phyloP scores from a whole-genome alignment of 2,113 vertebrate species.

The Gopherus evgoodei region DNA sequence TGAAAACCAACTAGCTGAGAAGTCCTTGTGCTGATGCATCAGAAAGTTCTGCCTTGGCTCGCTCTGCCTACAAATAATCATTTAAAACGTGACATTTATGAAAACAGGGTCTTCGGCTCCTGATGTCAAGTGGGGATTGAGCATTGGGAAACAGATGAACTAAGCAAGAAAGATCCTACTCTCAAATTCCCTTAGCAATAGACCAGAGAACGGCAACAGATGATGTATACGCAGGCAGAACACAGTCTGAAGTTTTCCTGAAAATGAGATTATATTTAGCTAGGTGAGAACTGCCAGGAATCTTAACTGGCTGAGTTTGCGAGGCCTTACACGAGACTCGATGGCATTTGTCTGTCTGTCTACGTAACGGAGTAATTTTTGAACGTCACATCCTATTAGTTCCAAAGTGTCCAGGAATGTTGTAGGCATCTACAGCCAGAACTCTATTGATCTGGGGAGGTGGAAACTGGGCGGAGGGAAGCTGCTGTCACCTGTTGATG shows the following conservation, averaged over 20 bases:
- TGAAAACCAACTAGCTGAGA: not conserved
- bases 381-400: not conserved
- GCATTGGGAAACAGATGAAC: not conserved
- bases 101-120: not conserved
- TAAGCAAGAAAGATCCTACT: accelerated
- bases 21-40: accelerated
- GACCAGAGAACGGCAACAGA: not conserved
- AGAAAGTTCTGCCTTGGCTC: not conserved
- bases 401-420: not conserved
- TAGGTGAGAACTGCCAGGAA: not conserved
- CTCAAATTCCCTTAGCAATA: accelerated
- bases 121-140: not conserved
- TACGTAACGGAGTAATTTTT: not conserved
- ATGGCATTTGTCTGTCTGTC: not conserved
- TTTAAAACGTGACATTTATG: accelerated
- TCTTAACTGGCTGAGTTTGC: not conserved
- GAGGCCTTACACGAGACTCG: not conserved
- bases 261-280: not conserved
- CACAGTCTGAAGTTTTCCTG: not conserved
- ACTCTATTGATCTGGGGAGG: not conserved
- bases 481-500: not conserved
- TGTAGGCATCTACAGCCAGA: not conserved
- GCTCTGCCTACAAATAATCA: not conserved
- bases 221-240: accelerated
- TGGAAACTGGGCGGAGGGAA: not conserved